Evolutionary conservation across 2,113 vertebrate genomes (phyloP).

Genomic region (Rostratula benghalensis): DNA sequence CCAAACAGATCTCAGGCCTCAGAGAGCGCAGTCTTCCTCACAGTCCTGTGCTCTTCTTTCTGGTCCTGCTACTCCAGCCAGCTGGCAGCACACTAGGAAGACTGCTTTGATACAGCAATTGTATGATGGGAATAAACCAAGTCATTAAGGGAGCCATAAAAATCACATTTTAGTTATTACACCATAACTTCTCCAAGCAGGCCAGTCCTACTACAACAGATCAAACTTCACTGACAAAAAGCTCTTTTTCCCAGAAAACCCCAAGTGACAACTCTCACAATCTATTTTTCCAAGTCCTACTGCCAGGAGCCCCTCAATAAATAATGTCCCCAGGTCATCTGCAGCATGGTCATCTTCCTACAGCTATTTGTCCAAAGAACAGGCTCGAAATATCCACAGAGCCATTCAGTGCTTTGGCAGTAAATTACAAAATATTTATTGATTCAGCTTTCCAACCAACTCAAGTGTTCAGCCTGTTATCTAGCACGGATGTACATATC

Average conservation of each 20-base stretch:
- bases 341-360: neutral
- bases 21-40: neutral
- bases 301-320: neutral
- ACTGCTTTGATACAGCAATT: neutral
- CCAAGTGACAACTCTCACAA: neutral
- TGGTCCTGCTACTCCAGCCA: neutral
- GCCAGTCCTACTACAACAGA: neutral
- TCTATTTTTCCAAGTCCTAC: neutral
- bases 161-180: neutral
- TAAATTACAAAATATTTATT: conserved; percentile 14
- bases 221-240: neutral
- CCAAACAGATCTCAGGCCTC: neutral
- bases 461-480: neutral
- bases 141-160: neutral
- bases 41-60: rapidly evolving
- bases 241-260: neutral
- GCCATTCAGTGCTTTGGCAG: neutral
- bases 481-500: neutral
- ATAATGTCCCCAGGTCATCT: neutral
- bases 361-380: neutral
- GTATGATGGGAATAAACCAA: neutral
- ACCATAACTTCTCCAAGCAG: neutral
- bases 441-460: neutral
- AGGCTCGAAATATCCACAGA: neutral
- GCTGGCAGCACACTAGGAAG: neutral